Evolutionary conservation across 2,113 vertebrate species (phyloP).

Genomic region (Numida meleagris): DNA sequence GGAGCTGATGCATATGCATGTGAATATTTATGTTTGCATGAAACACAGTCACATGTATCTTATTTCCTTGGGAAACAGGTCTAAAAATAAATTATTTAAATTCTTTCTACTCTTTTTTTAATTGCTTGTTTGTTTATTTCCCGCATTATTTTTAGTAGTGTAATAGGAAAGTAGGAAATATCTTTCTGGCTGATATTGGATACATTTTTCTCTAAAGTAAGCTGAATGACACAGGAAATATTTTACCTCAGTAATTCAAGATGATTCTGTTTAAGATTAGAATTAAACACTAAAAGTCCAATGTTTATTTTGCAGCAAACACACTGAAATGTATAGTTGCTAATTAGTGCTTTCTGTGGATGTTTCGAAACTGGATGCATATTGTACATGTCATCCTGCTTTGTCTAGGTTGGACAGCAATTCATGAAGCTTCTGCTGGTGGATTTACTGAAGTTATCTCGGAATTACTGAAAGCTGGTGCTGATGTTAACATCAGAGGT

Average conservation of each 20-base stretch:
- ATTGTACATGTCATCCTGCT: not conserved
- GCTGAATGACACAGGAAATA: not conserved
- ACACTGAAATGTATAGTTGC: not conserved
- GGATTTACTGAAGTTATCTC: constrained; percentile 75
- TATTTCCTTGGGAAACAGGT: not conserved
- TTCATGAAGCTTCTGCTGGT: constrained; percentile 81
- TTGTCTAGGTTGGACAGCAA: constrained; percentile 86
- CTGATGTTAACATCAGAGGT: constrained; percentile 78
- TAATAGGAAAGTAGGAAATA: not conserved
- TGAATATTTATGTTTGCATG: not conserved
- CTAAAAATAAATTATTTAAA: not conserved
- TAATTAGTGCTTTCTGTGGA: not conserved
- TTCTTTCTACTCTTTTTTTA: not conserved
- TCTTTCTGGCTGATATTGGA: not conserved
- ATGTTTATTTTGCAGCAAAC: not conserved
- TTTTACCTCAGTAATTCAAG: not conserved
- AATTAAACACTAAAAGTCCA: not conserved
- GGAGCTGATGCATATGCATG: not conserved
- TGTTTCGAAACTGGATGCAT: not conserved
- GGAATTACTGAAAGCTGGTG: constrained; percentile 84
- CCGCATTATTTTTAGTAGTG: not conserved
- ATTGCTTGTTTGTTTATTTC: not conserved
- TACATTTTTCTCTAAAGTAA: not conserved
- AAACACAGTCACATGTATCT: not conserved
- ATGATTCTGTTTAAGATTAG: not conserved